Base-by-base conservation (phyloP, 2,113 vertebrate genomes). In the Madoqua kirkii region DNA sequence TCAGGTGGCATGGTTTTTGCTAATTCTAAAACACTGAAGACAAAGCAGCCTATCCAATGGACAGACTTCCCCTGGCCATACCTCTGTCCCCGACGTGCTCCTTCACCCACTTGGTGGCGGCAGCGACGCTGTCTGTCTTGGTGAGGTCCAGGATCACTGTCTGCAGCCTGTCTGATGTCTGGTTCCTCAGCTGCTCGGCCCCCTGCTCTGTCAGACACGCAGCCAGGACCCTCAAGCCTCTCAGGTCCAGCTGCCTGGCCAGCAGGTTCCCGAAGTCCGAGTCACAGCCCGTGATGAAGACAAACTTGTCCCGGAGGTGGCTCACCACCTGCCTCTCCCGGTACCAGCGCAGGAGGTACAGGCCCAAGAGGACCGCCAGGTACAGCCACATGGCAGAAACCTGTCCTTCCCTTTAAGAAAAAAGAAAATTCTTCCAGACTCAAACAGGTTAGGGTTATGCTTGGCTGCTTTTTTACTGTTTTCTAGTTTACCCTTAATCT, bases 81-180 rank as follows among this genome's bases (percentile, higher is more conserved):
- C 3, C 33, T 54, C 50, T 82, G 79, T 54, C 50, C 50, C 33
- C 11, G 0, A n/a, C 31, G 1, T 0, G 11, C 3, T 82, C 79
- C 79, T 82, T 54, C 19, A 54, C 50, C 79, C 50, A 54, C 79
- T 36, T 0, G 0, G 79, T 14, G 19, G 79, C 50, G 2, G 3
- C 19, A 82, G 33, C 6, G 3, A 54, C 0, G 17, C 48, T 54
- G 1, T 82, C 31, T 7, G 48, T n/a, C 48, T 82, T 54, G 79
- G 50, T 82, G 31, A 82, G 3, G 3, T 54, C 79, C 50, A 82
- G 33, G 79, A 82, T 23, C 50, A 82, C 79, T 3, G 1, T 82
- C 50, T 82, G 31, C 79, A 82, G 50, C n/a, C 36, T 74, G 36
- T 25, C 36, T 74, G 67, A 74, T 11, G 11, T 74, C 36, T 40